Conservation (phyloP, 1,140 invertebrate genomes). For the Cotesia glomerata region DNA sequence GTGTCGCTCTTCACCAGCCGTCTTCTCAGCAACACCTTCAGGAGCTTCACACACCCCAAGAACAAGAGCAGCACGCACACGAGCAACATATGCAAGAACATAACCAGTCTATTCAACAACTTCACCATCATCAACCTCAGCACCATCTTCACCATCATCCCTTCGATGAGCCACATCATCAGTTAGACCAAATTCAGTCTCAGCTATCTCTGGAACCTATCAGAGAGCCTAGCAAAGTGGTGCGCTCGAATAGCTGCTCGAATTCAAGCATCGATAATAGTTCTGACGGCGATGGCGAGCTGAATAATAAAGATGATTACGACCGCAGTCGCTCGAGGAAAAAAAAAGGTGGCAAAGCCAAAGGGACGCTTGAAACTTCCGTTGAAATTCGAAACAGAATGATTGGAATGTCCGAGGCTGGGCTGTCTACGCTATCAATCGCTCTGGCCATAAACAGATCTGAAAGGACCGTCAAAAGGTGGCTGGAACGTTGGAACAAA, state of each 20-base stretch:
- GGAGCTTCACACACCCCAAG: slow-evolving; percentile 45
- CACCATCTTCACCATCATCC: slow-evolving; percentile 23
- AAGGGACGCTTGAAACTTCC: slow-evolving; percentile 60
- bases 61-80: slow-evolving; percentile 40
- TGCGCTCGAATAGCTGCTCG: slow-evolving; percentile 36
- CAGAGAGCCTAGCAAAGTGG: not conserved
- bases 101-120: slow-evolving; percentile 23
- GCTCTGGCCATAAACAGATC: slow-evolving; percentile 61
- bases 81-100: slow-evolving; percentile 28
- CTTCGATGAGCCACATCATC: slow-evolving; percentile 15
- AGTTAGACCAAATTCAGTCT: slow-evolving; percentile 34
- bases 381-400: slow-evolving; percentile 61
- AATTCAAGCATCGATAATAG: slow-evolving; percentile 46
- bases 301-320: slow-evolving; percentile 18
- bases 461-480: slow-evolving; percentile 59
- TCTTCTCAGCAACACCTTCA: slow-evolving; percentile 43
- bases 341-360: slow-evolving; percentile 59
- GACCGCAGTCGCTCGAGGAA: slow-evolving; percentile 32
- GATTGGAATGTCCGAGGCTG: slow-evolving; percentile 63
- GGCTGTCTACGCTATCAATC: slow-evolving; percentile 59
- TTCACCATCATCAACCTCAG: slow-evolving; percentile 33
- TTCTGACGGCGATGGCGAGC: slow-evolving; percentile 36
- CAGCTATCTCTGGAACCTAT: not conserved
- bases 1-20: slow-evolving; percentile 39
- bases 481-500: slow-evolving; percentile 60